Percentiles rank a stretch among this genome's conserved stretches.
These are phyloP conservation scores for Hipposideros armiger DNA, from an alignment of 2,113 vertebrate species.

Conservation along the genomic window DNA sequence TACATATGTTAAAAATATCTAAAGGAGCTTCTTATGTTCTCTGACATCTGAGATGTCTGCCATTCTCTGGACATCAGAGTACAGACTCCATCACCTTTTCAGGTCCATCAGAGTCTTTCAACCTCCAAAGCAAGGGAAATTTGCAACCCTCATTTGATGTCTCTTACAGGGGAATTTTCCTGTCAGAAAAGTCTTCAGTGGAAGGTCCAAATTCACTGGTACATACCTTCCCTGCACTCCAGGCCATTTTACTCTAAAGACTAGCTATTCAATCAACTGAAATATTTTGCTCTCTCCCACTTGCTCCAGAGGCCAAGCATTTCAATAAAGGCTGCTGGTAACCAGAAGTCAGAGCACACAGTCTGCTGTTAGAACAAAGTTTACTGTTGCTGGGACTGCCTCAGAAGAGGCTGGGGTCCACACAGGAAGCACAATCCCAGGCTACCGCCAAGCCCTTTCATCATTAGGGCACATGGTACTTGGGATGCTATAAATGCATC, in stretches of 20 bases:
- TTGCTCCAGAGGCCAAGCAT: constrained; percentile 63
- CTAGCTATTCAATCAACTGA: constrained; percentile 70
- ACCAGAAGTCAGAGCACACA: constrained; percentile 69
- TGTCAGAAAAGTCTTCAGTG: background rate
- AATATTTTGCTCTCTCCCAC: constrained; percentile 61
- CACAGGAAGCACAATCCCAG: constrained; percentile 77
- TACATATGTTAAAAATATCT: background rate
- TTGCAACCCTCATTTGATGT: background rate
- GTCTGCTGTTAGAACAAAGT: constrained; percentile 80
- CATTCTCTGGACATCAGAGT: background rate
- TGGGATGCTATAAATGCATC: constrained; percentile 71
- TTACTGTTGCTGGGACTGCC: constrained; percentile 73
- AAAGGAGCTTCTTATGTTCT: background rate
- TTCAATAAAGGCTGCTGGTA: constrained; percentile 77
- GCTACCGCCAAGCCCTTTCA: constrained; percentile 73
- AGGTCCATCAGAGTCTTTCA: background rate
- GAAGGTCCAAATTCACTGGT: background rate
- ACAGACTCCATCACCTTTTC: background rate
- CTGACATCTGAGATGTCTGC: background rate
- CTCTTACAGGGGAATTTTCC: background rate
- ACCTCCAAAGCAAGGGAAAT: background rate
- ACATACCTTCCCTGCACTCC: constrained; percentile 33
- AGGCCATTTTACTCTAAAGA: constrained; percentile 71
- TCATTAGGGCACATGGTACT: constrained; percentile 75
- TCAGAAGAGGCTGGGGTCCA: constrained; percentile 61